These are phyloP conservation scores for Volucella bombylans DNA, from an alignment of 2,888 invertebrate species.

Conservation along the genomic window DNA sequence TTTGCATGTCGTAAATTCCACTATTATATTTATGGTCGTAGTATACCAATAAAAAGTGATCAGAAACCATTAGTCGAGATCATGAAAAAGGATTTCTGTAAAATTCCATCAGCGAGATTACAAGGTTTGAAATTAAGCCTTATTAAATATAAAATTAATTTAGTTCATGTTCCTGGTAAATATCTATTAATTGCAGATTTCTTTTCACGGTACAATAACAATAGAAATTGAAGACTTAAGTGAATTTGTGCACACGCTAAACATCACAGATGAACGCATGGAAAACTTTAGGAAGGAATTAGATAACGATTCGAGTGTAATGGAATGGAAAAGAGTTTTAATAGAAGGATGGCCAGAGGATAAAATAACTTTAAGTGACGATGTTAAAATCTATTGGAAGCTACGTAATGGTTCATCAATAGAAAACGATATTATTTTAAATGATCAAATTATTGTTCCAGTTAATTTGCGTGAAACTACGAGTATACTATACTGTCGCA, in stretches of 20 bases:
- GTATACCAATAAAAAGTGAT: conserved; percentile 73
- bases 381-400: no score
- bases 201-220: conserved; percentile 45
- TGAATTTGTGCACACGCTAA: conserved; percentile 65
- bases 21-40: no score
- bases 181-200: conserved; percentile 66
- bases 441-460: conserved; percentile 73
- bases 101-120: conserved; percentile 75
- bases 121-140: conserved; percentile 76
- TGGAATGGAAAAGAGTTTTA: conserved; percentile 8
- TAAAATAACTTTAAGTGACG: conserved; percentile 36
- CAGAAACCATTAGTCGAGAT: conserved; percentile 77
- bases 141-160: conserved; percentile 74
- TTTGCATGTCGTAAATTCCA: conserved; percentile 68
- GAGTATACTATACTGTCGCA: conserved; percentile 69
- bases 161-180: conserved; percentile 61
- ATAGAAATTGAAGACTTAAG: conserved; percentile 60
- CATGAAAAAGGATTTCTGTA: conserved; percentile 76
- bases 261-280: conserved; percentile 62
- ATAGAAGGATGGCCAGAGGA: conserved; percentile 65
- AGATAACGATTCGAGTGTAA: conserved; percentile 16
- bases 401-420: no score
- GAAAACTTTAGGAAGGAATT: conserved; percentile 27
- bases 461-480: conserved; percentile 56
- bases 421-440: conserved; percentile 72